Evolutionary conservation across 2,797 vertebrate genomes (phyloP), one percentile per base, ranked within the genome.

Genomic region (Gobio occitaniae): DNA sequence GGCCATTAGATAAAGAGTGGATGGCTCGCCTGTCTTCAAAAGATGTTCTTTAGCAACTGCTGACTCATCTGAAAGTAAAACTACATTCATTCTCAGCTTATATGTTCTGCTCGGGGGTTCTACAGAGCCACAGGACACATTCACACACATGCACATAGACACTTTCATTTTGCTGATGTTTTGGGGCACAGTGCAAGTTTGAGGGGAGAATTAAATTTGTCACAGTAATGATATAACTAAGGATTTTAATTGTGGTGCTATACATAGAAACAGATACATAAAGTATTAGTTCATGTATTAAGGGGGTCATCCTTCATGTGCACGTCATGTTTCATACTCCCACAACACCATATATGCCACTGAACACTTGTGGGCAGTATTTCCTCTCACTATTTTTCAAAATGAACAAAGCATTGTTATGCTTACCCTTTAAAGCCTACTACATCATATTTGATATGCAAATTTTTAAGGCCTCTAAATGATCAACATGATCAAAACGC

Each of bases 1-100:
- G 85, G 77, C 79, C 88, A 84, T 87, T 88, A 89, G 84, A 88
- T 87, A 86, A 89, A 87, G 70, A 89, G 78, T 77, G 71, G 54
- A 83, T 82, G 78, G 48, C 50, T 77, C 78, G 78, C n/a, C 50
- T 71, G 71, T 85, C 82, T 84, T 88, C 82, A 86, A 75, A 86
- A 87, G 74, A 84, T 52, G n/a, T 82, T 88, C 70, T 82, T 72
- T 76, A 80, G 82, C 61, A 80, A 88, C 65, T 82, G 86, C 87
- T 89, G 84, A 89, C 36, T 86, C 85, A 78, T 81, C 76, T 44
- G 61, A 81, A 83, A 83, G 50, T 86, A 44, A 83, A 88, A 86
- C 87, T 77, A 84, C 83, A 65, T 89, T 66, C 76, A 61, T 71
- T 84, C 63, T 59, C 56, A 48, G 41, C 84, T 84, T 36, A 84